Evolutionary conservation across 1,140 invertebrate genomes (phyloP).

Genomic region (Leguminivora glycinivorella): DNA sequence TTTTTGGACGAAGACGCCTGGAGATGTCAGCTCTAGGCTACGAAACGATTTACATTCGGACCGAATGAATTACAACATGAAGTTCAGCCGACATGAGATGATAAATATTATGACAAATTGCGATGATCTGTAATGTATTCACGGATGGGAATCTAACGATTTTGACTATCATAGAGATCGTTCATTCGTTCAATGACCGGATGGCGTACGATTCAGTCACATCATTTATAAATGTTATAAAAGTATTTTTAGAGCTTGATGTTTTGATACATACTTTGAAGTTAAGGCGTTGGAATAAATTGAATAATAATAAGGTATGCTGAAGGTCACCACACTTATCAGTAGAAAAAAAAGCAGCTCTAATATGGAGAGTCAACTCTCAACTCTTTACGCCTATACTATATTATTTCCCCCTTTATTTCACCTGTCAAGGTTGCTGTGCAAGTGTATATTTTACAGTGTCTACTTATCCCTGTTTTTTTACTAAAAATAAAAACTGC

Average conservation of each 20-base stretch:
- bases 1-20: constrained; percentile 40
- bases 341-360: too few relatives aligned
- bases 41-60: constrained; percentile 14
- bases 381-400: too few relatives aligned
- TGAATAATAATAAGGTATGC: not conserved
- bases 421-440: too few relatives aligned
- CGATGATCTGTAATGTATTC: not conserved
- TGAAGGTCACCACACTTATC: too few relatives aligned
- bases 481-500: not conserved
- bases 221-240: constrained; percentile 22
- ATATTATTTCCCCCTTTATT: too few relatives aligned
- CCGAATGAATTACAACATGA: constrained; percentile 8
- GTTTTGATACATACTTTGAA: not conserved
- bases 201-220: constrained; percentile 29
- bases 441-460: too few relatives aligned
- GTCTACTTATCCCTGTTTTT: not conserved
- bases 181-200: not conserved
- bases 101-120: constrained; percentile 10
- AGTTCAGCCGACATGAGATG: not conserved
- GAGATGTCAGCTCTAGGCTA: constrained; percentile 12
- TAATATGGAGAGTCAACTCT: too few relatives aligned
- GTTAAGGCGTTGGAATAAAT: not conserved
- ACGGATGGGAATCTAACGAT: not conserved
- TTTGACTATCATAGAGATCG: not conserved
- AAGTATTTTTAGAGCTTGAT: not conserved